phyloP scores from a whole-genome alignment of 2,888 invertebrate genomes.

The Sycophila texana region DNA sequence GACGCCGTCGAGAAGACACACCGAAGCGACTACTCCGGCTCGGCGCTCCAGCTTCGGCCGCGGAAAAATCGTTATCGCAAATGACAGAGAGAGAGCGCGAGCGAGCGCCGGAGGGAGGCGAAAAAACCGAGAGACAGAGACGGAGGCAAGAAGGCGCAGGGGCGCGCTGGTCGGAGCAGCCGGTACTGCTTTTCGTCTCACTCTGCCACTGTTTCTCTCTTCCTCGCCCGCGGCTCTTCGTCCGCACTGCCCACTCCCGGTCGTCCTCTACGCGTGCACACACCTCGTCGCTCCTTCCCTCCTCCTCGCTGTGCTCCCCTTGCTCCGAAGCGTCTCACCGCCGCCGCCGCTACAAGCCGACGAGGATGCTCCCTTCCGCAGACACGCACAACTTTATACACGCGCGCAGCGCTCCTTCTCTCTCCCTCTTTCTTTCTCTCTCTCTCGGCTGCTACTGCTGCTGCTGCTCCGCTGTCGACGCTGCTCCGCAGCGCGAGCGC shows the following conservation, averaged over 20 bases:
- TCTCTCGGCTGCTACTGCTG: background rate
- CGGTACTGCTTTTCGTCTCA: constrained; percentile 66
- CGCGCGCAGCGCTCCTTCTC: constrained; percentile 27
- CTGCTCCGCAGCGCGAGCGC: background rate
- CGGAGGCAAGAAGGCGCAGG: constrained; percentile 24
- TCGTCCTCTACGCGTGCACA: constrained; percentile 37
- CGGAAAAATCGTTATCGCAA: constrained; percentile 55
- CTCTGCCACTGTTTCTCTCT: constrained; percentile 56
- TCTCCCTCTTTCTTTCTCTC: constrained; percentile 46
- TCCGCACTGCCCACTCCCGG: constrained; percentile 65
- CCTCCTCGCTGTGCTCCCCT: constrained; percentile 17
- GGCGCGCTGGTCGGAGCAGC: constrained; percentile 59
- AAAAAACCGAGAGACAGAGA: constrained; percentile 32
- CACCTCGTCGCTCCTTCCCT: background rate
- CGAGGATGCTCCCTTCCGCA: background rate
- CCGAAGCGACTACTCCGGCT: constrained; percentile 11
- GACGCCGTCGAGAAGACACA: background rate
- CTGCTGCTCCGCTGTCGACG: no score
- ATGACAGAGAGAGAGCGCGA: constrained; percentile 26
- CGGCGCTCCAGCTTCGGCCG: constrained; percentile 6
- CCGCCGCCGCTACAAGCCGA: background rate
- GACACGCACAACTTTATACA: background rate
- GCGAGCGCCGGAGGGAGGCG: constrained; percentile 4
- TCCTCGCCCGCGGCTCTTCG: background rate
- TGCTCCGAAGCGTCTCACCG: constrained; percentile 8